Base-by-base conservation (phyloP, 2,888 invertebrate species). In the Laothoe populi region DNA sequence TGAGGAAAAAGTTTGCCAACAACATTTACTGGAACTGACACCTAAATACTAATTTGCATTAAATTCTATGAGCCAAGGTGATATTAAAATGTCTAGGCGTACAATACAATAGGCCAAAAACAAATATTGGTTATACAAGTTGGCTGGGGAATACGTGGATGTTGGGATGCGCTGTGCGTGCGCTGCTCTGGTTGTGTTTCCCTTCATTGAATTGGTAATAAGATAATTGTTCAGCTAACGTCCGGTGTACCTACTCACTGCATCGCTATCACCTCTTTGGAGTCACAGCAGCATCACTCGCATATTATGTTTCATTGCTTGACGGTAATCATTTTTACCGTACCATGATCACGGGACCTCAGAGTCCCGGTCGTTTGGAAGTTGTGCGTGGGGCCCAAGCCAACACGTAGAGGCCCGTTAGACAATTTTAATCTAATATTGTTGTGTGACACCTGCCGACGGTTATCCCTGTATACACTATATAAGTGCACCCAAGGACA, bases 141-240 rank as follows among this genome's bases (percentile, higher is more conserved):
- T 53, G 38, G 21, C 35, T 57, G 61, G 66, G 62, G 63, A 67
- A 67, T 68, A 64, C 57, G 66, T 58, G 61, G 59, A 62, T 62
- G 71, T 81, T 76, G 69, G 38, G 61, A 85, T 81, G 75, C 84
- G 40, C 19, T 61, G 63, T 71, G 77, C 79, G 80, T 76, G 71
- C 73, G 67, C 62, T 62, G 70, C 66, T 78, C 77, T 76, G 70
- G 67, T 75, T 77, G 67, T 81, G 80, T 86, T 87, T 88, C 81
- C 84, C 87, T 86, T 84, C 84, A 87, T 88, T 89, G 90, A 88
- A 84, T 90, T 88, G 83, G 78, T 87, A 89, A 88, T 87, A 78
- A 84, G 82, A 73, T 80, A 83, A 83, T 87, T 85, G 84, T 85
- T 76, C 70, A 61, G 65, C 64, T 70, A 70, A 71, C 75, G 74